Conservation (phyloP, 2,888 invertebrate species). For the Mythimna vitellina region DNA sequence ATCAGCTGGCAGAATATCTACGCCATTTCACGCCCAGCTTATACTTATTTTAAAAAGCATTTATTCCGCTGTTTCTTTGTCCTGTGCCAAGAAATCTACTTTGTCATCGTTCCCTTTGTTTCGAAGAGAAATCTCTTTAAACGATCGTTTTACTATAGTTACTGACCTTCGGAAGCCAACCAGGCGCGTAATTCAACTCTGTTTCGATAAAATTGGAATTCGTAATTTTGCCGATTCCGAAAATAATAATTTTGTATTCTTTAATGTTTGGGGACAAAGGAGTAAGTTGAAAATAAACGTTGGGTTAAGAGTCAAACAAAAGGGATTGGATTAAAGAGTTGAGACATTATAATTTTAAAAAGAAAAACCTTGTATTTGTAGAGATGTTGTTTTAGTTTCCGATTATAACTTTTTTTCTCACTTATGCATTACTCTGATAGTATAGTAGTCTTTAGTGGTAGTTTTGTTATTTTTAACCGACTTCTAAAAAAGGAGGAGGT, state of each 20-base stretch:
- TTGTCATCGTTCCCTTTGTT: slow-evolving; percentile 55
- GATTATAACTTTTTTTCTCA: neutral
- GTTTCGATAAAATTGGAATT: slow-evolving; percentile 48
- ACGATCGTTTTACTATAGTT: slow-evolving; percentile 41
- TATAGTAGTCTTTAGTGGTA: too few relatives aligned
- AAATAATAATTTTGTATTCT: slow-evolving; percentile 46
- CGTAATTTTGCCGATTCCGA: slow-evolving; percentile 43
- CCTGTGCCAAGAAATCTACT: slow-evolving; percentile 44
- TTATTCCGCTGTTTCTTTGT: slow-evolving; percentile 52
- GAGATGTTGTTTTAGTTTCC: neutral
- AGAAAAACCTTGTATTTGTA: neutral
- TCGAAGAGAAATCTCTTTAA: slow-evolving; percentile 43
- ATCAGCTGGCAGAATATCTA: slow-evolving; percentile 41
- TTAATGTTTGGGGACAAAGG: slow-evolving; percentile 32
- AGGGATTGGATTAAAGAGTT: slow-evolving; percentile 2
- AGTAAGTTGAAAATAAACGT: slow-evolving; percentile 1
- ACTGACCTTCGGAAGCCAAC: slow-evolving; percentile 46
- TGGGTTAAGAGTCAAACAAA: slow-evolving; percentile 14
- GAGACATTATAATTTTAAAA: neutral
- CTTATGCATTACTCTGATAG: neutral
- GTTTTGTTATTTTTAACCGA: too few relatives aligned
- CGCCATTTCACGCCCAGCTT: slow-evolving; percentile 38
- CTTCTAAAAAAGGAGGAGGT: too few relatives aligned
- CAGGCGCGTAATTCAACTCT: slow-evolving; percentile 49
- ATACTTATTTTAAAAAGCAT: slow-evolving; percentile 49